These are phyloP conservation scores for Nannospalax galili DNA, from an alignment of 2,113 vertebrate genomes.

Conservation along the genomic window DNA sequence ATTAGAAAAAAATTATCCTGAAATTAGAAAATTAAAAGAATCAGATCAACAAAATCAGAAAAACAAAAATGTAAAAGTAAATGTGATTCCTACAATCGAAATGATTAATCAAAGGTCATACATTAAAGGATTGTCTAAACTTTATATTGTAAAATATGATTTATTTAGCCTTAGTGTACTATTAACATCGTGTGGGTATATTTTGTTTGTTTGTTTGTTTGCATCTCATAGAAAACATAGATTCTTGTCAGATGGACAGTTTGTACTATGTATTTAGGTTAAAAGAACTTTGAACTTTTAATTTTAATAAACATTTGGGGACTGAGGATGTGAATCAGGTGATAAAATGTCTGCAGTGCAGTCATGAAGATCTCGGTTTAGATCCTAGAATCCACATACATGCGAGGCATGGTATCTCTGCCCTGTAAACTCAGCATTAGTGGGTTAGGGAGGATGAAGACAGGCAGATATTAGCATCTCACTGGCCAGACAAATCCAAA, in stretches of 20 bases:
- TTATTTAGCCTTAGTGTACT: background rate
- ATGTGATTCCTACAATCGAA: background rate
- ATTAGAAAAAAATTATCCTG: background rate
- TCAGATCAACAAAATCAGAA: background rate
- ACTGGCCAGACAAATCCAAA: background rate
- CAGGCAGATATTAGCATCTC: background rate
- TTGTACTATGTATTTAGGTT: background rate
- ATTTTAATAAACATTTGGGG: background rate
- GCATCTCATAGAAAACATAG: background rate
- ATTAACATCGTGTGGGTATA: background rate
- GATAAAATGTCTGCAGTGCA: background rate
- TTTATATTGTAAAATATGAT: background rate
- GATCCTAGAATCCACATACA: background rate
- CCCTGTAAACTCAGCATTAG: background rate
- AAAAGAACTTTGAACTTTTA: background rate
- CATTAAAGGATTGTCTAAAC: background rate
- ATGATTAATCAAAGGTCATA: background rate
- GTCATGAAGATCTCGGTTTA: background rate
- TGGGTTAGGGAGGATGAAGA: fast-evolving
- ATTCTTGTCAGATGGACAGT: background rate
- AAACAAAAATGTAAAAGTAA: background rate
- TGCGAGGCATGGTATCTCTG: no score
- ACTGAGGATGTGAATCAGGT: background rate
- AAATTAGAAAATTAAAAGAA: background rate
- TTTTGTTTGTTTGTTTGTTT: background rate